phyloP scores from a whole-genome alignment of 2,113 vertebrate species.

The Cyanistes caeruleus region DNA sequence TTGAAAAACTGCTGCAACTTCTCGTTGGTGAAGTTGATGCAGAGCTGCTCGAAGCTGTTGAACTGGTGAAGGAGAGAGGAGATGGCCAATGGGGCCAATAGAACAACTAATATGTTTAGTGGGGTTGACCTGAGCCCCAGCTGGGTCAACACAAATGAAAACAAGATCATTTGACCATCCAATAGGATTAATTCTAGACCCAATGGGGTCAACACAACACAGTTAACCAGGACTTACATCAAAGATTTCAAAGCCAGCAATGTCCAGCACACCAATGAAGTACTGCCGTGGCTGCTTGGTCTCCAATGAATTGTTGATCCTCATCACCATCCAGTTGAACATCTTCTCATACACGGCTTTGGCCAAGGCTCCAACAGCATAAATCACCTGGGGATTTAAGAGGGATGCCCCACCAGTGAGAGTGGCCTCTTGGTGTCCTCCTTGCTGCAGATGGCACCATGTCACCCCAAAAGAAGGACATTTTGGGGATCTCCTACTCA shows the following conservation, averaged over 20 bases:
- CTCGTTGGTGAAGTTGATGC: conserved; percentile 85
- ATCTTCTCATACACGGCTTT: conserved; percentile 89
- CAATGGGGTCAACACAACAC: rapidly evolving
- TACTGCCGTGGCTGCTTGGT: conserved; percentile 85
- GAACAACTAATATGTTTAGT: not conserved
- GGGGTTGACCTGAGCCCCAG: not conserved
- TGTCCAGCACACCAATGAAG: conserved; percentile 92
- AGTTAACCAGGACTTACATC: conserved; percentile 57
- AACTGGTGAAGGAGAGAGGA: conserved; percentile 39
- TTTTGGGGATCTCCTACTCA: not conserved
- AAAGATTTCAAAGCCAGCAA: conserved; percentile 78
- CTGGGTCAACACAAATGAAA: not conserved
- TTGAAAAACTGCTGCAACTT: conserved; percentile 87
- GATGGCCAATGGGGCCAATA: not conserved
- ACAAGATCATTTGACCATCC: too few relatives aligned
- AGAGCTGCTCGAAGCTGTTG: conserved; percentile 86
- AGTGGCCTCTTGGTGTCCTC: not conserved
- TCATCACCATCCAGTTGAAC: conserved; percentile 86
- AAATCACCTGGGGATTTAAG: conserved; percentile 13
- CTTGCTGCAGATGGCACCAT: not conserved
- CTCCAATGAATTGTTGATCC: conserved; percentile 83
- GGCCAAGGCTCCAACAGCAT: conserved; percentile 77
- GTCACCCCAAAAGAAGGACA: not conserved
- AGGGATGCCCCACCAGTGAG: not conserved
- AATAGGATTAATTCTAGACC: not conserved